Percentiles rank a stretch among this genome's conserved stretches.
Evolutionary conservation across 2,888 invertebrate species (phyloP).

Genomic region (Apamea sordens): DNA sequence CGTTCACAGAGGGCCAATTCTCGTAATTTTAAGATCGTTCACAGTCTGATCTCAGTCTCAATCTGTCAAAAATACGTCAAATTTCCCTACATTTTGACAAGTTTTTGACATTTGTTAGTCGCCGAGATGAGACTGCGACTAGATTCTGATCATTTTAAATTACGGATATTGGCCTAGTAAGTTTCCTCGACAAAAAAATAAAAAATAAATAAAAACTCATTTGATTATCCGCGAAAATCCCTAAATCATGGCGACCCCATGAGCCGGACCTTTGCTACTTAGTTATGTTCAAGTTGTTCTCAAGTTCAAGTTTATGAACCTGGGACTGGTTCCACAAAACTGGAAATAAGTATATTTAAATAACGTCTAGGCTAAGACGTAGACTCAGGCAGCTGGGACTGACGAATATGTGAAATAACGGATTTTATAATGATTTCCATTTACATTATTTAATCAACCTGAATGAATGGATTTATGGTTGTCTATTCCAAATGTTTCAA

Average conservation of each 20-base stretch:
- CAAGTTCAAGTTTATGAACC: constrained; percentile 64
- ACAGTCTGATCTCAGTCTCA: no score
- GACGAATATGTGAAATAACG: constrained; percentile 50
- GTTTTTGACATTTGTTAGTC: no score
- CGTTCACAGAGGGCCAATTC: no score
- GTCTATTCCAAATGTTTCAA: no score
- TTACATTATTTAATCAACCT: background rate
- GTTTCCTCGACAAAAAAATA: no score
- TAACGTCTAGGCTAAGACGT: constrained; percentile 34
- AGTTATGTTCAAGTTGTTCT: constrained; percentile 51
- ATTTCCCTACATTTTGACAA: no score
- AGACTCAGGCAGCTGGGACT: constrained; percentile 20
- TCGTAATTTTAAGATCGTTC: no score
- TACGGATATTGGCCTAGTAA: no score
- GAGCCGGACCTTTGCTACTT: constrained; percentile 25
- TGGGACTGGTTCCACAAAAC: constrained; percentile 60
- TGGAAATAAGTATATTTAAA: constrained; percentile 41
- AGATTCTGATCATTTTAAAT: no score
- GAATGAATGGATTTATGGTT: background rate
- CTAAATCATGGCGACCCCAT: constrained; percentile 16
- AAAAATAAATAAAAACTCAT: background rate
- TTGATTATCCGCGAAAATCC: background rate
- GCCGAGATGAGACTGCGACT: no score
- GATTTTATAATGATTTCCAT: constrained; percentile 37
- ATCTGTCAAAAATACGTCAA: no score